Base-by-base conservation (phyloP, 2,113 vertebrate species). In the Pycnonotus jocosus region DNA sequence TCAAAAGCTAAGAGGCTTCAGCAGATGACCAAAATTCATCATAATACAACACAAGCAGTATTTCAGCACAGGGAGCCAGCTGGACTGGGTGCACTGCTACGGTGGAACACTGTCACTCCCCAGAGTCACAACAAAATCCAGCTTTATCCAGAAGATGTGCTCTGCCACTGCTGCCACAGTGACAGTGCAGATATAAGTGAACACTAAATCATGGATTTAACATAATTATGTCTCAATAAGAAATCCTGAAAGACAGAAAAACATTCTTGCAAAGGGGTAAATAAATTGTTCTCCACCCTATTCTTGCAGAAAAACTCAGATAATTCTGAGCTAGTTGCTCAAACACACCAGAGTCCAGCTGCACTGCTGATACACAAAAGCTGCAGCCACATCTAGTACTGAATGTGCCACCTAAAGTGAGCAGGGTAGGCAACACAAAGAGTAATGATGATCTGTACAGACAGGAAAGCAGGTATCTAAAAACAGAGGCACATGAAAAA, bases 1-100 rank as follows among this genome's bases (percentile, higher is more conserved):
- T 84, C 50, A 88, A 83, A 82, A 94, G 83, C 80, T 74, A 73
- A 71, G 73, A 91, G 76, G 72, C 50, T 92, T 84, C 58, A 3
- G 62, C 3, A 1, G 66, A 50, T 47, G 45, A 93, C 28, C 70
- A 79, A 76, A 69, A 57, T 18, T 69, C 70, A 45, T 38, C 74
- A 2, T 3, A 56, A 66, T 3, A 81, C 33, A 45, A 62, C 28
- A 68, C 37, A 42, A 61, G 48, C 2, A 40, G 66, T 19, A 19
- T 48, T 60, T 53, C 17, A 33, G 31, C 62, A 62, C 35, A 76
- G 61, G 1, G 1, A 74, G 48, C 17, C 87, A 89, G 78, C 12
- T 61, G 70, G 33, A 45, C 30, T 4, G 7, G 33, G 22, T 40
- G 45, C 51, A 24, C n/a, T 38, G 56, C 81, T 48, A 18, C 11